phyloP scores from a whole-genome alignment of 2,113 vertebrate genomes.

The Epinephelus lanceolatus region DNA sequence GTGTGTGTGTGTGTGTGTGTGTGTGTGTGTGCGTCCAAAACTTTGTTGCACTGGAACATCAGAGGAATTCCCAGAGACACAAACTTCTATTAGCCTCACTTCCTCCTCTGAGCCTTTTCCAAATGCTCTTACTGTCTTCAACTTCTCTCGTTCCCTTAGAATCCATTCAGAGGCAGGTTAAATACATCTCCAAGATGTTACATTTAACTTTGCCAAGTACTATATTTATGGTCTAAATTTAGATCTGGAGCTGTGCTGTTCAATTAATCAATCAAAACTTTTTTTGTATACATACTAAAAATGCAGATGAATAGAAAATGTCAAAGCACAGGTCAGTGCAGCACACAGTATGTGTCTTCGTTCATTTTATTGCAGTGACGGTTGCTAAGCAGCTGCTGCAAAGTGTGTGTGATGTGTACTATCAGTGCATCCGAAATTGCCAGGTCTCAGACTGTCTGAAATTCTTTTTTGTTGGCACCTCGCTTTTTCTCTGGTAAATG shows the following conservation, averaged over 20 bases:
- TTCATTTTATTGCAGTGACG: neutral
- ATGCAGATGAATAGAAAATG: neutral
- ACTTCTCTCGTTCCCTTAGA: neutral
- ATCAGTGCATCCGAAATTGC: slow-evolving; percentile 8
- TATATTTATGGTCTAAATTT: slow-evolving; percentile 2
- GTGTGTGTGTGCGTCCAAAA: neutral
- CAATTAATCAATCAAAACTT: neutral
- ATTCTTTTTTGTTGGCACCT: neutral
- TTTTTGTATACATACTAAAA: neutral
- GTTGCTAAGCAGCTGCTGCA: slow-evolving; percentile 16
- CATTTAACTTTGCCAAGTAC: neutral
- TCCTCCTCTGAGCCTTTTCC: neutral
- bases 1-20: no score
- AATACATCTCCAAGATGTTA: neutral
- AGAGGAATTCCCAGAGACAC: neutral
- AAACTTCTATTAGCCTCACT: neutral
- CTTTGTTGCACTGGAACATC: neutral
- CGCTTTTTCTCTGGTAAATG: slow-evolving; percentile 3
- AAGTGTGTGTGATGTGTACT: slow-evolving; percentile 12
- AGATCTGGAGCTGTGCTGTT: slow-evolving; percentile 2
- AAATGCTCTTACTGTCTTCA: neutral
- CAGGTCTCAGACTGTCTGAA: slow-evolving; percentile 7
- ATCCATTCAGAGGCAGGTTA: slow-evolving; percentile 4
- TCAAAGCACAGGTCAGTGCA: neutral
- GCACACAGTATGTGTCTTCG: neutral